A percentile compares a stretch with the other conserved stretches of the same genome.
Evolutionary conservation across 2,797 vertebrate species (phyloP).

Genomic region (Sarcoramphus papa): DNA sequence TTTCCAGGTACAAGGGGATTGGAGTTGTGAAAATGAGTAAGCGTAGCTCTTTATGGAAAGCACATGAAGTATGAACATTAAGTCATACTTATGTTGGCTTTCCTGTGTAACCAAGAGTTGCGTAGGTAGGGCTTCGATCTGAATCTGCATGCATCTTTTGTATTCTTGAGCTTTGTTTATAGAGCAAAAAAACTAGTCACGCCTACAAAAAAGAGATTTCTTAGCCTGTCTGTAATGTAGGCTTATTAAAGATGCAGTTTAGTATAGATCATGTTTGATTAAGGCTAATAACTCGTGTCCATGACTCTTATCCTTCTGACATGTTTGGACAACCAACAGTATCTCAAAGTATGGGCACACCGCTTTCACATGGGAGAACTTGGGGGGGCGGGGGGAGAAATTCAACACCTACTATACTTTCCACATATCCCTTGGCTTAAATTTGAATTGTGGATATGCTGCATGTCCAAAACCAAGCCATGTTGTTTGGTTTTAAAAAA

Average conservation of each 20-base stretch:
- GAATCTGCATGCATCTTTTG: neutral
- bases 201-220: neutral
- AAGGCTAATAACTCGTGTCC: neutral
- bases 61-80: neutral
- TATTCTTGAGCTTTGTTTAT: neutral
- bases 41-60: neutral
- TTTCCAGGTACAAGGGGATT: neutral
- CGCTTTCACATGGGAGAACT: neutral
- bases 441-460: neutral
- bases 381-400: too few species aligned
- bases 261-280: neutral
- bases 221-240: neutral
- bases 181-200: neutral
- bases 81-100: neutral
- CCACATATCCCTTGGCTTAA: neutral
- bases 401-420: neutral
- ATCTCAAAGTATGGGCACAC: neutral
- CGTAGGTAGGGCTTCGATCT: neutral
- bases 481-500: neutral
- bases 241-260: neutral
- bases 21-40: neutral
- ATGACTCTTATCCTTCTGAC: fast-evolving
- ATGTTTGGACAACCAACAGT: neutral
- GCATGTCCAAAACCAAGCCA: neutral
- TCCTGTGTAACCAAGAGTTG: neutral